A percentile compares a stretch with the other conserved stretches of the same genome.
Conservation (phyloP, 2,113 vertebrate species). For the Dipodomys ordii region DNA sequence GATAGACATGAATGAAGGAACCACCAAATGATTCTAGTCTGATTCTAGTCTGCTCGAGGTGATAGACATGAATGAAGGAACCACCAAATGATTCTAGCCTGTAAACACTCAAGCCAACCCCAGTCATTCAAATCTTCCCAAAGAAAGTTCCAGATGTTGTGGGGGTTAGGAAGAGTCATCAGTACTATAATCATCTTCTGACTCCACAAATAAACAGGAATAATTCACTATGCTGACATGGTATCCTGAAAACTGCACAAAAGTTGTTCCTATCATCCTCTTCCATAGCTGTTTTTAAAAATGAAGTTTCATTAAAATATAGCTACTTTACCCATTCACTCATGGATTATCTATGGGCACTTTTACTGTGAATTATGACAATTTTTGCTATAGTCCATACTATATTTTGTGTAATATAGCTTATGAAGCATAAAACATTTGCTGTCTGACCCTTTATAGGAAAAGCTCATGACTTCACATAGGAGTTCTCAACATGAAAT, state of each 20-base stretch:
- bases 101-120: not conserved
- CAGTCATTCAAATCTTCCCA: not conserved
- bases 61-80: not conserved
- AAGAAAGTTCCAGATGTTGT: not conserved
- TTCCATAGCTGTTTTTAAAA: not conserved
- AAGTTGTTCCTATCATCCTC: not conserved
- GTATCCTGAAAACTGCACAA: not conserved
- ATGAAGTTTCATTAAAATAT: not conserved
- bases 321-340: not conserved
- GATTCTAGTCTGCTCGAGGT: too few species aligned
- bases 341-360: not conserved
- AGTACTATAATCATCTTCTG: not conserved
- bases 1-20: not conserved
- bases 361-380: not conserved
- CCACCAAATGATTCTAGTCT: not conserved
- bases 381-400: too few species aligned
- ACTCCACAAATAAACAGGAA: not conserved
- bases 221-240: not conserved
- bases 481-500: not conserved
- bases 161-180: not conserved
- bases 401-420: not conserved
- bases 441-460: not conserved
- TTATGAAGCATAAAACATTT: not conserved
- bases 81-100: not conserved
- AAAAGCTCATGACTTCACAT: not conserved